Conservation (phyloP, 2,113 vertebrate species). For the Turnix velox region DNA sequence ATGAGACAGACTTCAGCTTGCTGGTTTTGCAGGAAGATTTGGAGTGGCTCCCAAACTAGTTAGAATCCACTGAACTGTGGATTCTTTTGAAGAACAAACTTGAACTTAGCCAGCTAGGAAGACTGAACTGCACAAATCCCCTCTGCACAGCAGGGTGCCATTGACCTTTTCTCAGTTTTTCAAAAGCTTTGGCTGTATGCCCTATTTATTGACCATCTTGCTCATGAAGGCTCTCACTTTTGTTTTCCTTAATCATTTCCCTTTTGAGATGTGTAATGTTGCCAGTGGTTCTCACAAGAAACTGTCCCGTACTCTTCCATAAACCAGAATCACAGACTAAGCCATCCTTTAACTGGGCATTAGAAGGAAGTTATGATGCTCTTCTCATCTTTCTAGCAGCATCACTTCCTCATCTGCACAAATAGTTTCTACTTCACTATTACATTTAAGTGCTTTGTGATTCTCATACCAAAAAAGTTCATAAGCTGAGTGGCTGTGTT, state of each 20-base stretch:
- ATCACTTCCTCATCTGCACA: background rate
- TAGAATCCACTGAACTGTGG: background rate
- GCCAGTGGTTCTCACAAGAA: background rate
- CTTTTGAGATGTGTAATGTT: background rate
- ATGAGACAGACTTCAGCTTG: background rate
- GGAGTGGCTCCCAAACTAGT: background rate
- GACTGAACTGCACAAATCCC: background rate
- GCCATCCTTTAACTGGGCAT: background rate
- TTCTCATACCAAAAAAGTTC: background rate
- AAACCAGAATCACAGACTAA: background rate
- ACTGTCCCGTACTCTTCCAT: background rate
- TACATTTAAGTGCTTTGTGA: background rate
- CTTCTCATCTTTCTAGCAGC: background rate
- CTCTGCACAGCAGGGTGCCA: accelerated
- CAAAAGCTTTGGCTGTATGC: background rate
- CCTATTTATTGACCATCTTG: background rate
- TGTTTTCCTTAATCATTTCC: background rate
- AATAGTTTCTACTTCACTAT: background rate
- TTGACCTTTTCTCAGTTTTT: background rate
- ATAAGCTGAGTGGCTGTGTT: background rate
- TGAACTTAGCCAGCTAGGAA: background rate
- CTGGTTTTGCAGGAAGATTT: background rate
- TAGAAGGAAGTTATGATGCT: background rate
- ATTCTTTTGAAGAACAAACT: background rate
- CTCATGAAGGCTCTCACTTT: background rate